A percentile compares a stretch with the other conserved stretches of the same genome.
Evolutionary conservation across 2,888 invertebrate genomes (phyloP).

Genomic region (Xylota segnis): DNA sequence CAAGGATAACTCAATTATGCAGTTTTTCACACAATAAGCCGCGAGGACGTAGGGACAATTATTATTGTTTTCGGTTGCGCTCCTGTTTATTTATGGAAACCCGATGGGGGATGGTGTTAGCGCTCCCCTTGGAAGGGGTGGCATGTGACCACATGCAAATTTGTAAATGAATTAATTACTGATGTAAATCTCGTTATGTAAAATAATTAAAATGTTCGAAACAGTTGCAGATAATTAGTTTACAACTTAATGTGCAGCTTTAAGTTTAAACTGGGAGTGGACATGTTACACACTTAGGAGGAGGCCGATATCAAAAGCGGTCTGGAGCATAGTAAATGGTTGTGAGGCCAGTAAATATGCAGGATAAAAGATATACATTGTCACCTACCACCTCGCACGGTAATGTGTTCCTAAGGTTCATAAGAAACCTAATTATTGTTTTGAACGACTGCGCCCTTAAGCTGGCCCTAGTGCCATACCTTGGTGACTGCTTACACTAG

Average conservation of each 20-base stretch:
- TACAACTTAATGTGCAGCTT: background rate
- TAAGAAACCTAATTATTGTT: too few species aligned
- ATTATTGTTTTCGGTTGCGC: background rate
- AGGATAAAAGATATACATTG: too few species aligned
- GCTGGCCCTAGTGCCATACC: too few species aligned
- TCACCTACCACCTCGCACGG: too few species aligned
- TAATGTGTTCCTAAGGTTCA: too few species aligned
- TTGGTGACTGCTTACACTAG: too few species aligned
- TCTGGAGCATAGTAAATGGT: too few species aligned
- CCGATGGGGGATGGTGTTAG: background rate
- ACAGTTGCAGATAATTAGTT: background rate
- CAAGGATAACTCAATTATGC: conserved; percentile 44
- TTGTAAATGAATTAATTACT: conserved; percentile 34
- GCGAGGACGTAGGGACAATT: background rate
- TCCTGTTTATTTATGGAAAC: background rate
- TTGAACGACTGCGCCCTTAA: too few species aligned
- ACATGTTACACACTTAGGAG: background rate
- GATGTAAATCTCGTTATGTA: conserved; percentile 16
- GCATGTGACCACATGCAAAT: conserved; percentile 31
- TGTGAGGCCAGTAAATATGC: too few species aligned
- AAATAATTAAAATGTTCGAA: conserved; percentile 29
- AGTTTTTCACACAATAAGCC: conserved; percentile 1
- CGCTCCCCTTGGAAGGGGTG: background rate
- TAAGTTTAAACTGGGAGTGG: background rate
- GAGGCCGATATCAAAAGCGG: too few species aligned